Conservation (phyloP, 53 echinoderm and acorn worm genomes). For the Luidia sarsii region DNA sequence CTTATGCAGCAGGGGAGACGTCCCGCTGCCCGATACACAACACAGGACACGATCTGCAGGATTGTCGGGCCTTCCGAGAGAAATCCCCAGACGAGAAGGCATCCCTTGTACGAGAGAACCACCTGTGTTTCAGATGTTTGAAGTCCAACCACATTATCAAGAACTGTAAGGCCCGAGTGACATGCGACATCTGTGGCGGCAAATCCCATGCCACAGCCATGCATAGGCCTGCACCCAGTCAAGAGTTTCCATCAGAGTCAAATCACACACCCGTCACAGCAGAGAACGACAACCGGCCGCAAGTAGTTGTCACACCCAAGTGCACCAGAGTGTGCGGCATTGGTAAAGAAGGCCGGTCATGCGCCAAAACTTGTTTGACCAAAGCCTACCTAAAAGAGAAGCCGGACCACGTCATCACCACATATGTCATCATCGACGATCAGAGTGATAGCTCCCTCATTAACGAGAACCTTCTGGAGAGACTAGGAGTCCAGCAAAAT, state of each 20-base stretch:
- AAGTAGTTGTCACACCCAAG: slow-evolving; percentile 11
- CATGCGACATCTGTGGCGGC: slow-evolving; percentile 58
- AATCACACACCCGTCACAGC: background rate
- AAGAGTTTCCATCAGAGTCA: slow-evolving; percentile 1
- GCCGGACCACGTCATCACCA: slow-evolving; percentile 33
- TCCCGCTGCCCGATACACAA: slow-evolving; percentile 63
- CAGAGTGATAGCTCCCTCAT: slow-evolving; percentile 63
- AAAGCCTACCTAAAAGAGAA: slow-evolving; percentile 45
- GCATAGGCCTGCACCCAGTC: too few relatives aligned
- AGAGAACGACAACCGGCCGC: slow-evolving; percentile 14
- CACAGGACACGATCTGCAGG: slow-evolving; percentile 44
- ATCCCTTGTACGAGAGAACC: slow-evolving; percentile 33
- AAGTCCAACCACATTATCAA: slow-evolving; percentile 47
- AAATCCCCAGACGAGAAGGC: slow-evolving; percentile 54
- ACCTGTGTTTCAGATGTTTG: slow-evolving; percentile 63
- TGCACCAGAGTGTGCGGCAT: slow-evolving; percentile 60
- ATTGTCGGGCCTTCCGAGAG: slow-evolving; percentile 55
- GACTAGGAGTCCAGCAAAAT: background rate
- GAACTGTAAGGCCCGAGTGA: slow-evolving; percentile 54
- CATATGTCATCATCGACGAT: slow-evolving; percentile 58
- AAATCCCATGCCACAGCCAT: slow-evolving; percentile 25
- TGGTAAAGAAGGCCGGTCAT: slow-evolving; percentile 42
- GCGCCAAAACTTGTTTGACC: slow-evolving; percentile 61
- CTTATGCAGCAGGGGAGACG: background rate
- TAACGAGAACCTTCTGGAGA: slow-evolving; percentile 16